Evolutionary conservation across 1,140 invertebrate genomes (phyloP), one percentile per base, ranked within the genome.

Genomic region (Drosophila bocki): DNA sequence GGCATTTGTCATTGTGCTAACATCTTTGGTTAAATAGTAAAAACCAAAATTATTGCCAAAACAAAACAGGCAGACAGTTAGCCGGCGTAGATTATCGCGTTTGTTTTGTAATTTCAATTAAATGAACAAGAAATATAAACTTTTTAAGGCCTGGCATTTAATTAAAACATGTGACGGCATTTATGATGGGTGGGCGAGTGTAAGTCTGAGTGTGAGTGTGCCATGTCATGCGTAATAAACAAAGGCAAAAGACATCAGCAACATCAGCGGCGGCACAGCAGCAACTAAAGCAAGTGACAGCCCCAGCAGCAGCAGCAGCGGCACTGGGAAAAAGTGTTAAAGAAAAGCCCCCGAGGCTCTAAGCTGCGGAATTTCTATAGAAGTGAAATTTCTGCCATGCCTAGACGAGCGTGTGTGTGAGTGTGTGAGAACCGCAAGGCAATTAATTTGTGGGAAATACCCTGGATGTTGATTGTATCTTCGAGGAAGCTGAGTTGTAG

Each of bases 391-490:
- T 87, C 81, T 71, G 84, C 83, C 63, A 60, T 62, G 67, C 51
- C 75, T 78, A 53, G 74, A 22, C 44, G 7, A 39, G 32, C 57
- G 51, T 62, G 57, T 62, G 63, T 69, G 71, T 60, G 70, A 70
- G 65, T 87, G 80, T 87, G 83, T 87, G 83, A 87, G 84, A 87
- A 87, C 84, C 84, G 84, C 74, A 83, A 88, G 85, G 84, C 84
- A 87, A 88, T 87, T 87, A 87, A 88, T 88, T 87, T 87, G 83
- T 60, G 78, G 69, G 50, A 53, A 72, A 77, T 88, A 88, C 83
- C 63, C 83, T 77, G 15, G 15, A 60, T 29, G 26, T 62, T 19
- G 7, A 6, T 12, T 7, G 3, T 8, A 44, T 5, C 35, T 33
- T 15, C 7, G 42, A 45, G 35, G 33, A 19, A 32, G 26, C 5